Evolutionary conservation across 2,888 invertebrate genomes (phyloP).

Genomic region (Notodonta dromedarius): DNA sequence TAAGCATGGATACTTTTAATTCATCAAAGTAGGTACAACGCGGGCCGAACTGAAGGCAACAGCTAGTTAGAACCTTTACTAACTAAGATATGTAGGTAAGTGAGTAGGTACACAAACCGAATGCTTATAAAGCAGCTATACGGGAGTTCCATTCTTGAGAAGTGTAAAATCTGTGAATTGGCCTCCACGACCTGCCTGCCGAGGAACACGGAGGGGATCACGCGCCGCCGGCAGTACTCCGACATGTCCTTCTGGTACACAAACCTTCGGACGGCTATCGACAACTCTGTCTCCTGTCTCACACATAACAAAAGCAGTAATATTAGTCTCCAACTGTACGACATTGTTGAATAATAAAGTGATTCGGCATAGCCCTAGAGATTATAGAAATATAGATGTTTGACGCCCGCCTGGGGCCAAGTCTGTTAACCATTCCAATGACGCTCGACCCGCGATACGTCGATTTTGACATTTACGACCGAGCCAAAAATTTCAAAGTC

Average conservation of each 20-base stretch:
- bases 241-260: constrained; percentile 68
- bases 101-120: constrained; percentile 48
- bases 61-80: no score
- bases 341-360: constrained; percentile 21
- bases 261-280: constrained; percentile 39
- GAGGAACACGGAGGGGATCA: constrained; percentile 70
- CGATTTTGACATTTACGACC: no score
- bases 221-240: constrained; percentile 68
- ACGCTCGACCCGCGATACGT: no score
- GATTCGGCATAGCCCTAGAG: constrained; percentile 26
- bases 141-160: constrained; percentile 63
- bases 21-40: no score
- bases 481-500: no score
- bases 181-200: constrained; percentile 63
- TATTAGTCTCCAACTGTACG: constrained; percentile 15
- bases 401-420: no score
- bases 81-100: no score
- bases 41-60: no score
- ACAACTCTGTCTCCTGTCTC: constrained; percentile 18
- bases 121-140: constrained; percentile 71
- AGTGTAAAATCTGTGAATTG: constrained; percentile 64
- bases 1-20: no score
- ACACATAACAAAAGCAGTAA: constrained; percentile 19
- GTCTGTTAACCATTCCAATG: no score
- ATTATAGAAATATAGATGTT: not conserved